A percentile compares a stretch with the other conserved stretches of the same genome.
phyloP scores from a whole-genome alignment of 2,888 invertebrate genomes.

The Odiellus spinosus region DNA sequence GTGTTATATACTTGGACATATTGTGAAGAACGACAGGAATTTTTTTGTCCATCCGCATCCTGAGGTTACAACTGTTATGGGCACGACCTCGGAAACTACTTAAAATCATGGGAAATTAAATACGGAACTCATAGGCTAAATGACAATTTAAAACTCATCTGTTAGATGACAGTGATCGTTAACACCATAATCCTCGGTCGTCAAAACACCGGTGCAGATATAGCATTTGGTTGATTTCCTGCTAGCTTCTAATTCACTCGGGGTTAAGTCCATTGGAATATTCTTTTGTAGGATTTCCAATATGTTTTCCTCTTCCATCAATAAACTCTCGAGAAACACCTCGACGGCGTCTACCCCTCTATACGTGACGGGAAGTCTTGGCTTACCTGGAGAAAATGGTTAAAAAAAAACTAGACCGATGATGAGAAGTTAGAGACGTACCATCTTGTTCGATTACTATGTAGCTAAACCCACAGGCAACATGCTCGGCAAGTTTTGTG shows the following conservation, averaged over 20 bases:
- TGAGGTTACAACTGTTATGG: background rate
- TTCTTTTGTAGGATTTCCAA: background rate
- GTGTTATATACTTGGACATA: too few species aligned
- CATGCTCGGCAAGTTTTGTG: conserved; percentile 1
- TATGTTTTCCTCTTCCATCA: conserved; percentile 1
- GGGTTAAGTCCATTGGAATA: too few species aligned
- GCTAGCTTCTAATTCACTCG: background rate
- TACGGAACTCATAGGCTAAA: background rate
- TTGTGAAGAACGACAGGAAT: conserved; percentile 6
- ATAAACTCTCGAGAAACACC: background rate
- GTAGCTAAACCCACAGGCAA: conserved; percentile 3
- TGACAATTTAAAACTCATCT: background rate
- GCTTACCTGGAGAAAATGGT: too few species aligned
- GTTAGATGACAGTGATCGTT: background rate
- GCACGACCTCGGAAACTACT: too few species aligned
- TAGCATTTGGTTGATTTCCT: background rate
- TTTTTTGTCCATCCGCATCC: background rate
- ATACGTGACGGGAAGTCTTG: background rate
- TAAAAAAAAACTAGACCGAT: too few species aligned
- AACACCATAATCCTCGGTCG: background rate
- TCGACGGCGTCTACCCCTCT: background rate
- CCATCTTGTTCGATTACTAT: background rate
- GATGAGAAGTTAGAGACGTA: too few species aligned
- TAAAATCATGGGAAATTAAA: background rate
- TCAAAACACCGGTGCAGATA: background rate